Evolutionary conservation across 2,797 vertebrate species (phyloP).

Genomic region (Alosa sapidissima): DNA sequence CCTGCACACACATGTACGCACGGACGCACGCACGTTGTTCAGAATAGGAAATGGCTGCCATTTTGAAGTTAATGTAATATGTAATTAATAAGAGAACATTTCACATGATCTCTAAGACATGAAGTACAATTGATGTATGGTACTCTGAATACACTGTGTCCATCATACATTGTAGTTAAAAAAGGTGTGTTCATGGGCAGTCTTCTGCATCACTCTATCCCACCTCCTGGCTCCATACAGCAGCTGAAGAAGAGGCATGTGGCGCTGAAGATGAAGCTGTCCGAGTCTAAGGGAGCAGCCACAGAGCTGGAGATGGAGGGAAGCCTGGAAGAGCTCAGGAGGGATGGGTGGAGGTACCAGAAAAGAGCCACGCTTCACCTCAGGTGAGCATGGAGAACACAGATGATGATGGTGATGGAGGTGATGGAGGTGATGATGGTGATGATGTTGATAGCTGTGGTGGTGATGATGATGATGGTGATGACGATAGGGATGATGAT

Average conservation of each 20-base stretch:
- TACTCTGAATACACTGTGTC: too few species aligned
- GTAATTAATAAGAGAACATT: too few species aligned
- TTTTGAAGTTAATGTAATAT: background rate
- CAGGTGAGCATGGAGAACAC: constrained; percentile 66
- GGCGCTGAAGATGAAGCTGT: constrained; percentile 65
- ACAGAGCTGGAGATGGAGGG: constrained; percentile 75
- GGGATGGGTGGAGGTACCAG: constrained; percentile 73
- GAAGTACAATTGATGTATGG: too few species aligned
- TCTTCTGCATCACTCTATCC: background rate
- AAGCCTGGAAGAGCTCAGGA: constrained; percentile 77
- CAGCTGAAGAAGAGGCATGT: constrained; percentile 74
- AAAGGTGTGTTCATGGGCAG: too few species aligned
- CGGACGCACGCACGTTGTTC: background rate
- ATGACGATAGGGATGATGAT: background rate
- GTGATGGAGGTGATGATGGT: background rate
- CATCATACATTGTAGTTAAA: too few species aligned
- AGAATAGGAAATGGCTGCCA: background rate
- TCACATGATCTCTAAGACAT: too few species aligned
- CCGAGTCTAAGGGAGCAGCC: constrained; percentile 58
- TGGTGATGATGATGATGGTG: background rate
- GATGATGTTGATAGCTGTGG: background rate
- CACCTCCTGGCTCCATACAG: constrained; percentile 27
- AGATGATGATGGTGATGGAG: too few species aligned
- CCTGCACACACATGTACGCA: too few species aligned
- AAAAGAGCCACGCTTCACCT: constrained; percentile 76